Base-by-base conservation (phyloP, 2,113 vertebrate genomes). In the Psammodynastes pulverulentus region DNA sequence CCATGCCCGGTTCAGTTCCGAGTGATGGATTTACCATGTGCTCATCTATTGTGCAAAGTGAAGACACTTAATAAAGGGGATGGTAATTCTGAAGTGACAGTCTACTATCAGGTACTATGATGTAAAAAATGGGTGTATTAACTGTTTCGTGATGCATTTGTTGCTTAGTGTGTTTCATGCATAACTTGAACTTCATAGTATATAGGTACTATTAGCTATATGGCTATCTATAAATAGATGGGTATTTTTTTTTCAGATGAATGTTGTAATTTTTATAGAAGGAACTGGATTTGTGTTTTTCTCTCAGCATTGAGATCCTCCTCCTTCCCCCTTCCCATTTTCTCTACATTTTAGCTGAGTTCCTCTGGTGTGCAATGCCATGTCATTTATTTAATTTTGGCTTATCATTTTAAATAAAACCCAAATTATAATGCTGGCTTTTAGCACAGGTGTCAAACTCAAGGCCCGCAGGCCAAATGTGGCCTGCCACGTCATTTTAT, bases 61-160 rank as follows among this genome's bases (percentile, higher is more conserved):
- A 99, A 98, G 92, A 98, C 98, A 9, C 98, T 99, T 46, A 99
- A 99, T 97, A 99, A 98, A 96, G 98, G 98, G 0, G 99, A 99
- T 52, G 98, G 98, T 94, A 99, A 99, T 98, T 99, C 99, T 0
- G 99, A 99, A 96, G 99, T 99, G 96, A 99, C 98, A 0, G 98
- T 99, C 9, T 99, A 99, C 94, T 99, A 98, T 96, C 99, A 99
- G 99, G 99, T 99, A 93, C 92, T 0, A 0, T 3, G 0, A 13
- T 10, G 0, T 48, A 4, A 67, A 91, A 46, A 89, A 15, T 72
- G 39, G 46, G 5, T 9, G 1, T 34, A 29, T 88, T 62, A 13
- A n/a, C 88, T 49, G 5, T 0, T 67, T 89, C 39, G 29, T 46
- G 0, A 21, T 51, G 53, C 48, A 46, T 43, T 89, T 52, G 24